phyloP scores from a whole-genome alignment of 2,797 vertebrate species.

The Poecilia velifera region DNA sequence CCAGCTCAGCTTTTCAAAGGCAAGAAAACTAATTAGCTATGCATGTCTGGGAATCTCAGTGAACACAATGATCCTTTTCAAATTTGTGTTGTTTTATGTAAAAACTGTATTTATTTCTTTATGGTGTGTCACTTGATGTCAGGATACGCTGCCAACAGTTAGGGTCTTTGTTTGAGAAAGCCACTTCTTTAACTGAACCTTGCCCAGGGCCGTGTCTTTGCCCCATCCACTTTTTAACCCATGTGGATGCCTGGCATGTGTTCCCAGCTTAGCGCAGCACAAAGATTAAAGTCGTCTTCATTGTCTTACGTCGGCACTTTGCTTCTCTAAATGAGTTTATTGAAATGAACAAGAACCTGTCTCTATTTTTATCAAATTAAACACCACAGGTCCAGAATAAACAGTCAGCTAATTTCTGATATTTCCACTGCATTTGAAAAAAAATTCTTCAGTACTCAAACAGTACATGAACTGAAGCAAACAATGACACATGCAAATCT shows the following conservation, averaged over 20 bases:
- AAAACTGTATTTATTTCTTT: constrained; percentile 85
- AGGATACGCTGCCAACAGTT: constrained; percentile 87
- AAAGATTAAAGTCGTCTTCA: constrained; percentile 36
- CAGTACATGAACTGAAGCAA: not conserved
- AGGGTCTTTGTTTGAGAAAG: constrained; percentile 84
- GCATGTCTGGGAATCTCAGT: constrained; percentile 83
- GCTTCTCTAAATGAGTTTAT: constrained; percentile 20
- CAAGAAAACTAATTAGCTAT: constrained; percentile 87
- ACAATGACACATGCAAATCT: not conserved
- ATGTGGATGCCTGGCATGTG: constrained; percentile 25
- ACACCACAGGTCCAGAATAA: constrained; percentile 27
- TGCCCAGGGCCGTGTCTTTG: constrained; percentile 84
- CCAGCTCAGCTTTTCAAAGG: constrained; percentile 83
- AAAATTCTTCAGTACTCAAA: not conserved
- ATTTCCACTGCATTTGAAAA: constrained; percentile 33
- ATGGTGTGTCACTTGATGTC: constrained; percentile 86
- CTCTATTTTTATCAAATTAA: constrained; percentile 18
- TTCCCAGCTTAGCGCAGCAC: constrained; percentile 30
- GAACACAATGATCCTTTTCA: constrained; percentile 84
- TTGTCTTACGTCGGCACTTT: constrained; percentile 19
- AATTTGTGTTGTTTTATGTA: constrained; percentile 84
- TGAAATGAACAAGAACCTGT: constrained; percentile 4
- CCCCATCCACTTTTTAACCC: constrained; percentile 85
- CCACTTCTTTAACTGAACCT: constrained; percentile 86
- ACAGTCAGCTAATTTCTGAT: constrained; percentile 35